Conservation (phyloP, 1,140 invertebrate species). For the Musca domestica region DNA sequence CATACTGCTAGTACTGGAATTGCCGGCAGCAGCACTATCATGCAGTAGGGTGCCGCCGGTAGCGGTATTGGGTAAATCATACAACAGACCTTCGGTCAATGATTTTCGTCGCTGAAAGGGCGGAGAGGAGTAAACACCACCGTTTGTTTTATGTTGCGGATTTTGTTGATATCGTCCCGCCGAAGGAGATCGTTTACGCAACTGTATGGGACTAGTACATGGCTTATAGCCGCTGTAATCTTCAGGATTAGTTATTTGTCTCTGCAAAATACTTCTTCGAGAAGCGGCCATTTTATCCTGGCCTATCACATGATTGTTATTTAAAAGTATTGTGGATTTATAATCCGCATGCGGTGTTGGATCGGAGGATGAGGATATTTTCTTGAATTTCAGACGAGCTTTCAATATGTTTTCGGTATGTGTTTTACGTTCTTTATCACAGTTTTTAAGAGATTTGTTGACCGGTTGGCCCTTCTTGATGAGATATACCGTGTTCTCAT, state of each 20-base stretch:
- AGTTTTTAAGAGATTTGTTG: slow-evolving; percentile 18
- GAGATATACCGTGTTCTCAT: slow-evolving; percentile 48
- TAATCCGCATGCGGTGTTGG: slow-evolving; percentile 30
- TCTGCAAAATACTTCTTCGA: slow-evolving; percentile 22
- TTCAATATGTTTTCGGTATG: slow-evolving; percentile 28
- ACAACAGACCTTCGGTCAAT: slow-evolving; percentile 11
- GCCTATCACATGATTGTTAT: slow-evolving; percentile 28
- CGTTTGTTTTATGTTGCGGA: neutral
- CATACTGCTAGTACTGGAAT: slow-evolving; percentile 31
- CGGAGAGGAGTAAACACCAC: neutral
- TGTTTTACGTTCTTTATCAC: slow-evolving; percentile 21
- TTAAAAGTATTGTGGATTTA: slow-evolving; percentile 30
- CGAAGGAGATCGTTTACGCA: slow-evolving; percentile 23
- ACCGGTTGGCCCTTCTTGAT: slow-evolving; percentile 50
- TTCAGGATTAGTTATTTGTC: slow-evolving; percentile 25
- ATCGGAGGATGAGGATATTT: slow-evolving; percentile 27
- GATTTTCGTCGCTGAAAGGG: slow-evolving; percentile 23
- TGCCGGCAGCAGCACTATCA: slow-evolving; percentile 31
- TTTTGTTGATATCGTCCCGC: slow-evolving; percentile 13
- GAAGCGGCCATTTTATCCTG: neutral
- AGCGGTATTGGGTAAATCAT: neutral
- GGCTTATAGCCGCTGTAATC: neutral
- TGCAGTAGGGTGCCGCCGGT: neutral
- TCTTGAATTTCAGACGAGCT: slow-evolving; percentile 46
- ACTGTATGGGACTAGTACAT: slow-evolving; percentile 31